Percentiles rank a stretch among this genome's conserved stretches.
These are phyloP conservation scores for Chaetodon trifascialis DNA, from an alignment of 2,113 vertebrate species.

Conservation along the genomic window DNA sequence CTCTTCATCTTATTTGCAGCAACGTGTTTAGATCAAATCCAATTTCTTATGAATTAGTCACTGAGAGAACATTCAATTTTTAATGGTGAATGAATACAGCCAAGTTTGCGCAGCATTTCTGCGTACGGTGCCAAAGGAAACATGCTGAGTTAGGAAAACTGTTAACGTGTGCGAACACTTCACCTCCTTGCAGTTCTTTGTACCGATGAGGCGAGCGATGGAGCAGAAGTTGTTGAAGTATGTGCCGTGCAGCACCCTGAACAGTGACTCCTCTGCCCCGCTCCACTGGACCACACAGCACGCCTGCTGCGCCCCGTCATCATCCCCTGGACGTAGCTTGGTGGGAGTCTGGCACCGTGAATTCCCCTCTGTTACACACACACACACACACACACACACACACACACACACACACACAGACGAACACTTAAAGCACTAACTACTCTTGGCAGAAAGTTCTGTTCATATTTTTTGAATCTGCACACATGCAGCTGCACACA, in stretches of 20 bases:
- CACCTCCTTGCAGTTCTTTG: conserved; percentile 98
- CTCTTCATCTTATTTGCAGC: not conserved
- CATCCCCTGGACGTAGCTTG: conserved; percentile 88
- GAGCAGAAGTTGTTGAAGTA: conserved; percentile 99
- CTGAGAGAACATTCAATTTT: not conserved
- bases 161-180: not conserved
- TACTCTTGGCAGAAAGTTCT: conserved; percentile 6
- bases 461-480: not conserved
- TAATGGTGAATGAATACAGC: not conserved
- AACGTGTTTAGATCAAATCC: not conserved
- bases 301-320: conserved; percentile 82
- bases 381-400: conserved; percentile 7
- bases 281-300: conserved; percentile 90
- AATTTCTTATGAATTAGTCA: not conserved
- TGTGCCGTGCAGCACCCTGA: conserved; percentile 96
- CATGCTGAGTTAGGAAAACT: not conserved
- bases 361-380: conserved; percentile 88
- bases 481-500: not conserved
- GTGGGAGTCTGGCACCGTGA: conserved; percentile 96
- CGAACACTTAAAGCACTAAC: not conserved
- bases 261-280: conserved; percentile 95
- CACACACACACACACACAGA: conserved; percentile 1
- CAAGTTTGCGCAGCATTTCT: not conserved
- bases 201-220: conserved; percentile 94
- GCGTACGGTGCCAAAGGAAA: not conserved